phyloP scores from a whole-genome alignment of 92 coral and sea anemone genomes.

The Pocillopora meandrina region DNA sequence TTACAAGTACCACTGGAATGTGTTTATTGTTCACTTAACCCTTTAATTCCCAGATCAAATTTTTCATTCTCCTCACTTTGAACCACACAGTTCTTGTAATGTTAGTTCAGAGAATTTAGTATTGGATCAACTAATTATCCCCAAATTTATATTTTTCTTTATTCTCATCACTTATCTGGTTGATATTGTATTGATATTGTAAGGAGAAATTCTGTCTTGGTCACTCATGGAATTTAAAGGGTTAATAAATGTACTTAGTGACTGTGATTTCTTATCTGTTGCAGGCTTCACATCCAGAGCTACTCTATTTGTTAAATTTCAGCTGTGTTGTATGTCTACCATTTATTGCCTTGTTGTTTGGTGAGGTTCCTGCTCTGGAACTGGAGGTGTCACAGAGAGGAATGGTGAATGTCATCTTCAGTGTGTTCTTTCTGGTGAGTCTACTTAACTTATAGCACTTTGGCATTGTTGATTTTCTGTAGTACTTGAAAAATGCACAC shows the following conservation, averaged over 20 bases:
- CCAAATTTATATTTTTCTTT: no score
- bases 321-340: slow-evolving; percentile 56
- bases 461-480: no score
- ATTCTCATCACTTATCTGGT: no score
- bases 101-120: no score
- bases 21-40: neutral
- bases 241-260: neutral
- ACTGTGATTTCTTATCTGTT: neutral
- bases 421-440: slow-evolving; percentile 22
- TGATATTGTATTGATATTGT: no score
- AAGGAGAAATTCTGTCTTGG: no score
- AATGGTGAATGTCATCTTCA: neutral
- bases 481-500: no score
- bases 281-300: slow-evolving; percentile 47
- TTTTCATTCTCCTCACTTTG: no score
- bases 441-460: neutral
- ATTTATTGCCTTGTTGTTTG: slow-evolving; percentile 40
- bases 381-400: slow-evolving; percentile 12
- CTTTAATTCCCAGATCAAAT: no score
- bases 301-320: slow-evolving; percentile 50
- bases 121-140: no score
- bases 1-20: no score
- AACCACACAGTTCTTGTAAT: no score
- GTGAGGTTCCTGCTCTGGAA: slow-evolving; percentile 39
- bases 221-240: neutral